Evolutionary conservation across 1,140 invertebrate species (phyloP).

Genomic region (Steinernema khuongi): DNA sequence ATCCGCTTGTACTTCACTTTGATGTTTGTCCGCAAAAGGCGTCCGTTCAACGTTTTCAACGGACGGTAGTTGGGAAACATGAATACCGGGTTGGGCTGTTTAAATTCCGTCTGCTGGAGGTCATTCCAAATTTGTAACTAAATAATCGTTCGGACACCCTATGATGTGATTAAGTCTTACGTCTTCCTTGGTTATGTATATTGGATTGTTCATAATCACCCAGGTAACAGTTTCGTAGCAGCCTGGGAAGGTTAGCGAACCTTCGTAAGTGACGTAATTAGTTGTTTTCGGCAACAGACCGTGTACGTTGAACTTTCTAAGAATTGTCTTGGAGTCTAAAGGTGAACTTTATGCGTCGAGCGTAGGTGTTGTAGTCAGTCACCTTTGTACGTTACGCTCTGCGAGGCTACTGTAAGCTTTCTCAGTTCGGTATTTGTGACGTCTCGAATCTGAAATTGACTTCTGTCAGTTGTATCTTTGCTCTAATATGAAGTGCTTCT

Average conservation of each 20-base stretch:
- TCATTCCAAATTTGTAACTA: constrained; percentile 77
- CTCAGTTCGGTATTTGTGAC: constrained; percentile 46
- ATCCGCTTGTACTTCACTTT: constrained; percentile 71
- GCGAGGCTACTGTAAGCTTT: constrained; percentile 48
- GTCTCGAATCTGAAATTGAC: constrained; percentile 47
- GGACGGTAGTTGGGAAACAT: constrained; percentile 89
- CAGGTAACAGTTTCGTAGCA: constrained; percentile 70
- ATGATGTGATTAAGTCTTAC: constrained; percentile 33
- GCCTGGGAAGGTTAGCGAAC: constrained; percentile 81
- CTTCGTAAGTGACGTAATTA: constrained; percentile 93
- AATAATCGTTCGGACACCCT: background rate
- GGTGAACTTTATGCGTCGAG: background rate
- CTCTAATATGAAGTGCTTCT: too few relatives aligned
- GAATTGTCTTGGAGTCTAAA: constrained; percentile 42
- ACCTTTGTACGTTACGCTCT: constrained; percentile 57
- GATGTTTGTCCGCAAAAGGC: constrained; percentile 90
- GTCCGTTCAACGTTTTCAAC: constrained; percentile 77
- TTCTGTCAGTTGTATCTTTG: too few relatives aligned
- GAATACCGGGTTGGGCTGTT: constrained; percentile 73
- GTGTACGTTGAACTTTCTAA: constrained; percentile 59
- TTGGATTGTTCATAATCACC: constrained; percentile 90
- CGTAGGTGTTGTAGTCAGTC: background rate
- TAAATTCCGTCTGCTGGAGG: constrained; percentile 77
- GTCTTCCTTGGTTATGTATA: constrained; percentile 66
- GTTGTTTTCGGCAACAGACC: constrained; percentile 78